Percentiles rank a stretch among this genome's conserved stretches.
Conservation (phyloP, 2,888 invertebrate species). For the Argyresthia goedartella region DNA sequence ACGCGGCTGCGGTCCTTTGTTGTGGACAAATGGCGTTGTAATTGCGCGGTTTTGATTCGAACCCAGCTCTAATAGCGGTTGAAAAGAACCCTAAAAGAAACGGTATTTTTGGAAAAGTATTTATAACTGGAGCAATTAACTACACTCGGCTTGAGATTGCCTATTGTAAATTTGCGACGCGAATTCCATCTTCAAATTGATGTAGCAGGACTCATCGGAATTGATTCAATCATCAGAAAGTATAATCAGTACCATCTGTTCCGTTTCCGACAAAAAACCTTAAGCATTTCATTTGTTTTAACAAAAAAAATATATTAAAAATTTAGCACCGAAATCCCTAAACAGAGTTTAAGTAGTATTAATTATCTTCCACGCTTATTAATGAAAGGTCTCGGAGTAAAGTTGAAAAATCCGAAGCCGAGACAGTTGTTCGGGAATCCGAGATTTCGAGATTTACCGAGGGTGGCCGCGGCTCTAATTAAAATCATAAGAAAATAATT, state of each 20-base stretch:
- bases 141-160: too few species aligned
- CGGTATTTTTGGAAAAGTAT: too few species aligned
- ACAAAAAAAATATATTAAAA: conserved; percentile 34
- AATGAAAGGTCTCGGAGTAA: conserved; percentile 56
- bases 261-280: background rate
- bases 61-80: background rate
- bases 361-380: conserved; percentile 66
- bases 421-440: conserved; percentile 41
- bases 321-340: conserved; percentile 56
- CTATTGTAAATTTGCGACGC: too few species aligned
- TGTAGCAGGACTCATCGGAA: too few species aligned
- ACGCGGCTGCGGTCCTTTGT: conserved; percentile 36
- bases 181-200: too few species aligned
- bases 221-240: too few species aligned
- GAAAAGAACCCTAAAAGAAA: too few species aligned
- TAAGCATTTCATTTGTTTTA: background rate
- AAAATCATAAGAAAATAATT: conserved; percentile 73
- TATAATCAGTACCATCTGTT: background rate
- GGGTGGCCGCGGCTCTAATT: conserved; percentile 41
- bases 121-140: too few species aligned
- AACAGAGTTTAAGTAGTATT: conserved; percentile 71
- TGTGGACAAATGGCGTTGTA: conserved; percentile 60
- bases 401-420: conserved; percentile 45
- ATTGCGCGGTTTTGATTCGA: conserved; percentile 51
- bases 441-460: conserved; percentile 19